phyloP scores from a whole-genome alignment of 2,113 vertebrate genomes.

The Pluvialis apricaria region DNA sequence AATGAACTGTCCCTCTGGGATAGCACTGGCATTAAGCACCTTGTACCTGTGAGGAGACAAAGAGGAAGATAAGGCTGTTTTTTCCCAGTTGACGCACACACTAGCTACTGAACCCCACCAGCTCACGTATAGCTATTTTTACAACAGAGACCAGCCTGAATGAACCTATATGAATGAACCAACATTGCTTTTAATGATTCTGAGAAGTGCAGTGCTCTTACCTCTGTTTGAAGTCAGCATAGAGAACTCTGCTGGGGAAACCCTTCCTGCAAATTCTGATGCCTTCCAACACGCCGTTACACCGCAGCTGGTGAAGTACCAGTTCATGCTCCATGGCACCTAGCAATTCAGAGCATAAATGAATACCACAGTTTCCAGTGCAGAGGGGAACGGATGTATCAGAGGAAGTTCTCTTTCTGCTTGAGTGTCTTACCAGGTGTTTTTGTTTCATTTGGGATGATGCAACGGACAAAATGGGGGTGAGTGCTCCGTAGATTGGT shows the following conservation, averaged over 20 bases:
- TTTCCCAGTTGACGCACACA: neutral
- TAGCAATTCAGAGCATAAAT: neutral
- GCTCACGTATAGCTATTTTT: neutral
- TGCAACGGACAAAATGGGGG: constrained; percentile 90
- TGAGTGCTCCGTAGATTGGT: constrained; percentile 68
- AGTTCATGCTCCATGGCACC: constrained; percentile 87
- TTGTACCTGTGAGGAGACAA: neutral
- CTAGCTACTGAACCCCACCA: no score
- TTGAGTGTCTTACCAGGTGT: constrained; percentile 80
- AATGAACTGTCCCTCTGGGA: constrained; percentile 84
- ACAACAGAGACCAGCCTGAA: neutral
- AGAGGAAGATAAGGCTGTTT: neutral
- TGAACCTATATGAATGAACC: neutral
- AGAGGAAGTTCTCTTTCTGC: neutral
- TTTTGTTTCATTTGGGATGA: constrained; percentile 95
- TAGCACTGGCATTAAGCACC: constrained; percentile 56
- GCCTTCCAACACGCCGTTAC: constrained; percentile 87
- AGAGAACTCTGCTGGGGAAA: constrained; percentile 87
- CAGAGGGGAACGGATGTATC: neutral
- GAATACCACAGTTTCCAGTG: neutral
- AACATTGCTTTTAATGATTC: neutral
- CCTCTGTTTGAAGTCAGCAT: constrained; percentile 91
- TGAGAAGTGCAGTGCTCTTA: neutral
- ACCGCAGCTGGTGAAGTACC: constrained; percentile 88
- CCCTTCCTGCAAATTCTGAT: constrained; percentile 90